Conservation (phyloP, 1,140 invertebrate genomes). For the Bombus waltoni region DNA sequence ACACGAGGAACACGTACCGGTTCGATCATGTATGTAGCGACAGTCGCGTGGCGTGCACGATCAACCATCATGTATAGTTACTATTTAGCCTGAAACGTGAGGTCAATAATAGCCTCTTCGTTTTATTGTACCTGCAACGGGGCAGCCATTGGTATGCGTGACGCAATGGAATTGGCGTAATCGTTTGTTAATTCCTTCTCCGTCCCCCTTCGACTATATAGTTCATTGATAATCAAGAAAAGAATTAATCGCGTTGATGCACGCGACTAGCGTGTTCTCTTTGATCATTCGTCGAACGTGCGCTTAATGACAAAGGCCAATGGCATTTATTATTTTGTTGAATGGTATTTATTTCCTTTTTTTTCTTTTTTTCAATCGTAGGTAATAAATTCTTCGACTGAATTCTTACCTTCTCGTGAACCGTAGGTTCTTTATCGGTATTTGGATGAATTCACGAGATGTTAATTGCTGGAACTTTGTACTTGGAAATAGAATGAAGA, state of each 20-base stretch:
- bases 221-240: background rate
- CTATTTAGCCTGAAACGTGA: constrained; percentile 23
- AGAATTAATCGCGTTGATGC: constrained; percentile 5
- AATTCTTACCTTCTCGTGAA: background rate
- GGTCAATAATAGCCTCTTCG: constrained; percentile 27
- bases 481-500: background rate
- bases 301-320: background rate
- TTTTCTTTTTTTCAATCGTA: background rate
- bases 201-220: background rate
- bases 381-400: background rate
- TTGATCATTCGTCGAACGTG: background rate
- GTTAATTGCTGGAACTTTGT: background rate
- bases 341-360: background rate
- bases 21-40: constrained; percentile 15
- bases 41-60: constrained; percentile 8
- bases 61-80: background rate
- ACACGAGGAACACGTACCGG: constrained; percentile 36
- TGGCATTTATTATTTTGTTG: background rate
- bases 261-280: background rate
- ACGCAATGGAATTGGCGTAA: constrained; percentile 36
- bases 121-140: background rate
- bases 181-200: constrained; percentile 19
- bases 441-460: too few species aligned
- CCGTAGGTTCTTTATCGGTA: background rate
- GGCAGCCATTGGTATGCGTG: constrained; percentile 22